Evolutionary conservation across 2,888 invertebrate genomes (phyloP).

Genomic region (Orthonevra nobilis): DNA sequence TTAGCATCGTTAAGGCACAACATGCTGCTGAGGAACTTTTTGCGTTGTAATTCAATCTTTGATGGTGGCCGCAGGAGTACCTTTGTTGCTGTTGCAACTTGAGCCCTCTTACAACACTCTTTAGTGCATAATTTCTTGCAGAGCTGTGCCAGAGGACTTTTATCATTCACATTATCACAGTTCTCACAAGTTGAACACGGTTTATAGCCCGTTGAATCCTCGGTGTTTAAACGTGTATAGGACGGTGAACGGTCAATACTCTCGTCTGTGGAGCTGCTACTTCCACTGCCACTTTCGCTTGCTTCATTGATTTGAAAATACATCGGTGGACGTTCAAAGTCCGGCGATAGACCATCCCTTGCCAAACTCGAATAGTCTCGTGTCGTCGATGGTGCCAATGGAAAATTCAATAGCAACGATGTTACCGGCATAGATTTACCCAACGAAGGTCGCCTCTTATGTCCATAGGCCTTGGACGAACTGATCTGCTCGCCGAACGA

Average conservation of each 20-base stretch:
- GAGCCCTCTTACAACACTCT: slow-evolving; percentile 73
- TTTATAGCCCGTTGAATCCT: slow-evolving; percentile 68
- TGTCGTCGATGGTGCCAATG: slow-evolving; percentile 63
- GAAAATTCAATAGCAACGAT: slow-evolving; percentile 76
- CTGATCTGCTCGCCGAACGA: slow-evolving; percentile 63
- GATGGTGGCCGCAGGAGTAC: slow-evolving; percentile 62
- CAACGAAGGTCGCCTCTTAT: slow-evolving; percentile 76
- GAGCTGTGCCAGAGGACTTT: slow-evolving; percentile 75
- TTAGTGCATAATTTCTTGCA: slow-evolving; percentile 76
- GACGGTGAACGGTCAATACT: neutral
- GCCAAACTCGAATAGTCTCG: slow-evolving; percentile 48
- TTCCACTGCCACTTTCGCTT: slow-evolving; percentile 62
- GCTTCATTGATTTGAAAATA: slow-evolving; percentile 72
- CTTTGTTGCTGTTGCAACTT: slow-evolving; percentile 39
- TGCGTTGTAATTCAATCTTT: slow-evolving; percentile 73
- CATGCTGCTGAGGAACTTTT: slow-evolving; percentile 73
- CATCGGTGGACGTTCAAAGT: slow-evolving; percentile 74
- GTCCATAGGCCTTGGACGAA: slow-evolving; percentile 72
- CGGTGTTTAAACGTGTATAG: neutral
- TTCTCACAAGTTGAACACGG: slow-evolving; percentile 75
- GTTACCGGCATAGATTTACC: slow-evolving; percentile 80
- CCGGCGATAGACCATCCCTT: slow-evolving; percentile 72
- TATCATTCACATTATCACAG: slow-evolving; percentile 72
- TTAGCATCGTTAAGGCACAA: slow-evolving; percentile 62
- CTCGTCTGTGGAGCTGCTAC: slow-evolving; percentile 50